phyloP scores from a whole-genome alignment of 2,888 invertebrate species.

The Drosophila prostipennis region DNA sequence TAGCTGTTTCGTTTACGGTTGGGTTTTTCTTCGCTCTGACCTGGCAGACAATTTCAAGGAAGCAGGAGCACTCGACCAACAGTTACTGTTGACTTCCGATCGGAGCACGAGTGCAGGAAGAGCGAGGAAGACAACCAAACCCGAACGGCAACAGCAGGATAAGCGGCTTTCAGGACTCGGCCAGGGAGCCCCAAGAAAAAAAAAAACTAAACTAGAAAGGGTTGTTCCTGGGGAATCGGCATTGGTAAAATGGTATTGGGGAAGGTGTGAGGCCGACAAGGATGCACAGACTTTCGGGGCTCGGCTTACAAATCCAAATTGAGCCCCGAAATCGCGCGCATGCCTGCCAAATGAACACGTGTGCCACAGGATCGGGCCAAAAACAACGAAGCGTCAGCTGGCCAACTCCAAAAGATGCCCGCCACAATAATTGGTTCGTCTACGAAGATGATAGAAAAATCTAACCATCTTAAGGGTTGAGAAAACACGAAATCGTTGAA shows the following conservation, averaged over 20 bases:
- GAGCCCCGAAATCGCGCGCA: slow-evolving; percentile 70
- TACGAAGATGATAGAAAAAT: slow-evolving; percentile 27
- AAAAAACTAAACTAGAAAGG: slow-evolving; percentile 51
- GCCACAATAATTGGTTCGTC: slow-evolving; percentile 25
- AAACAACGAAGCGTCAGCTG: slow-evolving; percentile 39
- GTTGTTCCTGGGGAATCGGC: slow-evolving; percentile 46
- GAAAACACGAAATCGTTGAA: neutral
- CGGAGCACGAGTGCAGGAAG: slow-evolving; percentile 65
- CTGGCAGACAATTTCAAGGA: slow-evolving; percentile 61
- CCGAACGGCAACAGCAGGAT: slow-evolving; percentile 65
- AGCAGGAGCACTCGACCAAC: slow-evolving; percentile 63
- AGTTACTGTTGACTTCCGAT: slow-evolving; percentile 76
- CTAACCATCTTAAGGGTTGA: neutral
- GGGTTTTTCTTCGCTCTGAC: slow-evolving; percentile 35
- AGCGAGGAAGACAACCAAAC: slow-evolving; percentile 31
- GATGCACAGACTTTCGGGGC: slow-evolving; percentile 53
- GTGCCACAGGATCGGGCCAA: slow-evolving; percentile 41
- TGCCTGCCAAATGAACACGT: slow-evolving; percentile 65
- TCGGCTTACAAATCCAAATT: slow-evolving; percentile 74
- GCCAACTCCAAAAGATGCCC: slow-evolving; percentile 18
- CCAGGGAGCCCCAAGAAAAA: slow-evolving; percentile 35
- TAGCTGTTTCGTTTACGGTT: slow-evolving; percentile 65
- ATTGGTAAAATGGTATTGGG: slow-evolving; percentile 14
- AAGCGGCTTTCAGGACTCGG: slow-evolving; percentile 74
- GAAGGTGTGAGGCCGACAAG: slow-evolving; percentile 76